These are phyloP conservation scores for Brachyistius frenatus DNA, from an alignment of 2,113 vertebrate species.

Conservation along the genomic window DNA sequence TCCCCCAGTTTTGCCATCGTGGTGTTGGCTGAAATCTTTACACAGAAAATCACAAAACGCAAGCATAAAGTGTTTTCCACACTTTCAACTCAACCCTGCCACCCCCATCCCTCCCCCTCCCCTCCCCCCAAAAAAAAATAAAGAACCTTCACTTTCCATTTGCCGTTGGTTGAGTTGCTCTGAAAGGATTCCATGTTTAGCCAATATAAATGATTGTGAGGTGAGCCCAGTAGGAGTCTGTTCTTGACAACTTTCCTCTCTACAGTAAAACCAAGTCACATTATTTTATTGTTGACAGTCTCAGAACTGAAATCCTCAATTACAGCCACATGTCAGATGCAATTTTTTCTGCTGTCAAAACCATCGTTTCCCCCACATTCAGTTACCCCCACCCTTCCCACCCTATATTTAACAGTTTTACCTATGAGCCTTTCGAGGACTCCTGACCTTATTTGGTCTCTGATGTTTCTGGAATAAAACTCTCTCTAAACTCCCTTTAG, in stretches of 20 bases:
- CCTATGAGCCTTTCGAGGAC: neutral
- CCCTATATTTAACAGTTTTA: neutral
- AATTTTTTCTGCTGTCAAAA: neutral
- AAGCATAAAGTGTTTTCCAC: conserved; percentile 16
- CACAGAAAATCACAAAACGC: too few relatives aligned
- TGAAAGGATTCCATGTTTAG: conserved; percentile 76
- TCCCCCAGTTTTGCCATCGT: too few relatives aligned
- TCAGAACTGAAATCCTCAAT: neutral
- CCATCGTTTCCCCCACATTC: neutral
- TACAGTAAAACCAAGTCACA: conserved; percentile 34
- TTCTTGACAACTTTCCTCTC: conserved; percentile 36
- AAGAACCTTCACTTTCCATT: conserved; percentile 75
- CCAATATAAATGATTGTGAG: conserved; percentile 68
- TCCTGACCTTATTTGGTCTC: conserved; percentile 49
- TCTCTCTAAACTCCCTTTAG: conserved; percentile 6
- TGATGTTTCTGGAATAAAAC: conserved; percentile 48
- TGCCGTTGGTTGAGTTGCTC: conserved; percentile 67
- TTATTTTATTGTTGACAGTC: conserved; percentile 21
- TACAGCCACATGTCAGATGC: neutral
- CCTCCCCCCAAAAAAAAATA: neutral
- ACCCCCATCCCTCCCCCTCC: neutral
- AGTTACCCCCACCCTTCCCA: neutral
- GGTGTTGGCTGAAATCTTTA: too few relatives aligned
- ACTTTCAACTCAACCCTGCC: neutral
- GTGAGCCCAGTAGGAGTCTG: conserved; percentile 71